These are phyloP conservation scores for Apteryx owenii DNA, from an alignment of 2,113 vertebrate species.

Conservation along the genomic window DNA sequence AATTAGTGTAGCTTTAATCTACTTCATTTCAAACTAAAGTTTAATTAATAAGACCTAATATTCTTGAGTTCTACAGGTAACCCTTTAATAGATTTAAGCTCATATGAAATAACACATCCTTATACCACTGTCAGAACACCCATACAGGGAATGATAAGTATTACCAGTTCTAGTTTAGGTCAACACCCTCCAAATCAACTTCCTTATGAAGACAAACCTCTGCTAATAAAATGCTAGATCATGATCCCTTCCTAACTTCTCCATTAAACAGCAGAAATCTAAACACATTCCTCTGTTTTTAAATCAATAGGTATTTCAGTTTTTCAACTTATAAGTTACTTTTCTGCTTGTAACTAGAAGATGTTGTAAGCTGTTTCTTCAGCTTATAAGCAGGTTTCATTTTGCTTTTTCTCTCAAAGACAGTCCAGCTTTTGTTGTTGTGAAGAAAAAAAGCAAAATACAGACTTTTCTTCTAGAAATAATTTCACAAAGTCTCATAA, in stretches of 20 bases:
- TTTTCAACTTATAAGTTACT: background rate
- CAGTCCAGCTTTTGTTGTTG: accelerated
- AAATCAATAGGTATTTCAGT: accelerated
- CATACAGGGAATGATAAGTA: background rate
- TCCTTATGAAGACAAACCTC: background rate
- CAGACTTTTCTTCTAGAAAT: background rate
- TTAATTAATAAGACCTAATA: background rate
- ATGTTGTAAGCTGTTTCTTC: background rate
- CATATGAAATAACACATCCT: background rate
- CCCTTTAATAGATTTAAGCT: background rate
- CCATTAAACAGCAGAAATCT: background rate
- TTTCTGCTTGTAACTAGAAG: background rate
- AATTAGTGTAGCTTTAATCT: background rate
- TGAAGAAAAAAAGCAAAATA: background rate
- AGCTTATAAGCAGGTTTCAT: background rate
- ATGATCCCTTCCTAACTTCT: background rate
- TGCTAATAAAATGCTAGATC: background rate
- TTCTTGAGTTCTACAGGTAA: background rate
- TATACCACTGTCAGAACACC: background rate
- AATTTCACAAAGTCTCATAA: background rate
- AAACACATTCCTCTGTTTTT: background rate
- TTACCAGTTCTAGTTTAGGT: background rate
- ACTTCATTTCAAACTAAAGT: background rate
- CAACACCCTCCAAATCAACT: background rate
- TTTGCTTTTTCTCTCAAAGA: background rate